Conservation (phyloP, 2,113 vertebrate species). For the Pholis gunnellus region DNA sequence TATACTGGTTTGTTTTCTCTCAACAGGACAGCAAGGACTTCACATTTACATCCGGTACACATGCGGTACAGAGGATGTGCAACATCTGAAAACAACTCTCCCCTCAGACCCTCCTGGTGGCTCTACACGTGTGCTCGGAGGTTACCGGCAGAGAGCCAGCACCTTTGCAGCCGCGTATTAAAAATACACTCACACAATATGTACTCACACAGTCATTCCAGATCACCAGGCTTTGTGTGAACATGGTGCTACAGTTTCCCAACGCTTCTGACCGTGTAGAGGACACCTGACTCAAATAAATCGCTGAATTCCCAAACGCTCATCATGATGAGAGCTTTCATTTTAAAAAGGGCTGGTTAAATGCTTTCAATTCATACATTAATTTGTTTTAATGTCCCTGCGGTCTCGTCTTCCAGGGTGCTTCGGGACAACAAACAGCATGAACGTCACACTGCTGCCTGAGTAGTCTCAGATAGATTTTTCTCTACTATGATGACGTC, state of each 20-base stretch:
- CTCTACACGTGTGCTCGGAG: not conserved
- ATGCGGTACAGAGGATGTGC: too few species aligned
- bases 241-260: not conserved
- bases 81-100: too few species aligned
- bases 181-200: too few species aligned
- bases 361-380: not conserved
- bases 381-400: not conserved
- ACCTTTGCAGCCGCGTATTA: too few species aligned
- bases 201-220: not conserved
- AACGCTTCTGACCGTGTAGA: not conserved
- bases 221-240: not conserved
- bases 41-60: too few species aligned
- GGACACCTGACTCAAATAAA: not conserved
- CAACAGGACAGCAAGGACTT: too few species aligned
- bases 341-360: not conserved
- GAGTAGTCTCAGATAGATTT: not conserved
- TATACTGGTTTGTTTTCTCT: not conserved
- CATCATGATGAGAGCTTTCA: not conserved
- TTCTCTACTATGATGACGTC: not conserved
- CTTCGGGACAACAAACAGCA: conserved; percentile 2
- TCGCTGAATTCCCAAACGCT: not conserved
- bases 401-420: not conserved
- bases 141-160: too few species aligned
- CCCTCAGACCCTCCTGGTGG: too few species aligned
- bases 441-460: not conserved